phyloP scores from a whole-genome alignment of 2,113 vertebrate species.

The Ceratotherium simum region DNA sequence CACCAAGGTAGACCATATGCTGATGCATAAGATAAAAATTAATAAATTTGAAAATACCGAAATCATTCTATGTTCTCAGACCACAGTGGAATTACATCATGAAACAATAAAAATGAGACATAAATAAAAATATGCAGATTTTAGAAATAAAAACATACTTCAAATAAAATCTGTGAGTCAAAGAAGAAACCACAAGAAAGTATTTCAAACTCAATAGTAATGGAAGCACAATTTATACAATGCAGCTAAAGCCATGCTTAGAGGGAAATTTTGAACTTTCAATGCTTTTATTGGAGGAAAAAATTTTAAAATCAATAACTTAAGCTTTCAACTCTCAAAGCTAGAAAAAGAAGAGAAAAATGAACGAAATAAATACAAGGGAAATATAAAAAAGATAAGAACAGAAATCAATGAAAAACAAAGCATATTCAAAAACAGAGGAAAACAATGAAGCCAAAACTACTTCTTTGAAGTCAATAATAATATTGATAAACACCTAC shows the following conservation, averaged over 20 bases:
- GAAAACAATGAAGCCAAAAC: neutral
- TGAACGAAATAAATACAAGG: too few relatives aligned
- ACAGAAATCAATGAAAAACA: too few relatives aligned
- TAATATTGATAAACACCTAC: neutral
- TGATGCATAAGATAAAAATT: neutral
- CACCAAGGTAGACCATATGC: neutral
- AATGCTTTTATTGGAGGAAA: too few relatives aligned
- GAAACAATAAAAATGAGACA: neutral
- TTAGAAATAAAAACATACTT: neutral
- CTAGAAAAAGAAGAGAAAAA: too few relatives aligned
- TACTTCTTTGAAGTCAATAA: neutral
- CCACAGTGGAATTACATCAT: neutral
- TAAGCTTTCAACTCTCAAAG: too few relatives aligned
- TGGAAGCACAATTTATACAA: neutral
- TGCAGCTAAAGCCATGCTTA: neutral
- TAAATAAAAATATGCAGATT: neutral
- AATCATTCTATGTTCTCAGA: neutral
- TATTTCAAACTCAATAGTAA: neutral
- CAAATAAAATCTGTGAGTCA: neutral
- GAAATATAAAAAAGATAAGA: too few relatives aligned
- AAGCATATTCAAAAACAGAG: neutral
- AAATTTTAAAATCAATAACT: too few relatives aligned
- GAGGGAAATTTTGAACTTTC: too few relatives aligned
- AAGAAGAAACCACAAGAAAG: neutral
- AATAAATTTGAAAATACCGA: neutral